These are phyloP conservation scores for Nyctibius bracteatus DNA, from an alignment of 2,113 vertebrate genomes.

Conservation along the genomic window DNA sequence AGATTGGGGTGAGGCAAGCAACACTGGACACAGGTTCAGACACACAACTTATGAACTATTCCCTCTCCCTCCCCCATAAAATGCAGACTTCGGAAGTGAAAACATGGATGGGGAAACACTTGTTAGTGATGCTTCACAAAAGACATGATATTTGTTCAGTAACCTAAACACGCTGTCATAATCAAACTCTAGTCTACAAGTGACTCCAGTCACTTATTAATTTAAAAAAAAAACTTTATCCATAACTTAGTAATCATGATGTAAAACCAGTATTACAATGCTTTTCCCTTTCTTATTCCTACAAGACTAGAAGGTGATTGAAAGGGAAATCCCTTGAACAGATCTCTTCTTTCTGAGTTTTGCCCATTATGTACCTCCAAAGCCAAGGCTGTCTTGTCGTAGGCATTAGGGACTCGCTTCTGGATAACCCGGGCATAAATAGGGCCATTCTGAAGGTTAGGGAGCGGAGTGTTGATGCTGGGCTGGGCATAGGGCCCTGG, in stretches of 20 bases:
- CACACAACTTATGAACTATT: neutral
- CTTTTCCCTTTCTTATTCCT: slow-evolving; percentile 64
- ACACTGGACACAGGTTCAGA: slow-evolving; percentile 11
- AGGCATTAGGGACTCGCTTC: slow-evolving; percentile 99
- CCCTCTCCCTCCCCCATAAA: slow-evolving; percentile 1
- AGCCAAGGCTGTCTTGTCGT: slow-evolving; percentile 99
- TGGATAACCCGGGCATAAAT: slow-evolving; percentile 97
- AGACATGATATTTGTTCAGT: slow-evolving; percentile 51
- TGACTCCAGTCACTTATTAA: neutral
- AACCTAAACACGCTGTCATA: slow-evolving; percentile 47
- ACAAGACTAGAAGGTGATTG: slow-evolving; percentile 56
- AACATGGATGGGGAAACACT: slow-evolving; percentile 22
- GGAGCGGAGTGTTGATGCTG: slow-evolving; percentile 91
- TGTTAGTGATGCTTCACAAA: slow-evolving; percentile 66
- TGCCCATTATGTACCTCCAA: slow-evolving; percentile 91
- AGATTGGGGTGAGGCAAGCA: neutral
- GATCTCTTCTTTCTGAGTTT: slow-evolving; percentile 76
- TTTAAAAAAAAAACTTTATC: slow-evolving; percentile 33
- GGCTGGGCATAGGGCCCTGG: slow-evolving; percentile 98
- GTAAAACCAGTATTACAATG: slow-evolving; percentile 51
- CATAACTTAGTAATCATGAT: slow-evolving; percentile 33
- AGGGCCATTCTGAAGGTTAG: slow-evolving; percentile 98
- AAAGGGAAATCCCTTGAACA: slow-evolving; percentile 76
- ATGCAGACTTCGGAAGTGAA: neutral
- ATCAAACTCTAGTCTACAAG: slow-evolving; percentile 47